Percentiles rank a stretch among this genome's conserved stretches.
These are phyloP conservation scores for Aplodontia rufa DNA, from an alignment of 2,113 vertebrate genomes.

Conservation along the genomic window DNA sequence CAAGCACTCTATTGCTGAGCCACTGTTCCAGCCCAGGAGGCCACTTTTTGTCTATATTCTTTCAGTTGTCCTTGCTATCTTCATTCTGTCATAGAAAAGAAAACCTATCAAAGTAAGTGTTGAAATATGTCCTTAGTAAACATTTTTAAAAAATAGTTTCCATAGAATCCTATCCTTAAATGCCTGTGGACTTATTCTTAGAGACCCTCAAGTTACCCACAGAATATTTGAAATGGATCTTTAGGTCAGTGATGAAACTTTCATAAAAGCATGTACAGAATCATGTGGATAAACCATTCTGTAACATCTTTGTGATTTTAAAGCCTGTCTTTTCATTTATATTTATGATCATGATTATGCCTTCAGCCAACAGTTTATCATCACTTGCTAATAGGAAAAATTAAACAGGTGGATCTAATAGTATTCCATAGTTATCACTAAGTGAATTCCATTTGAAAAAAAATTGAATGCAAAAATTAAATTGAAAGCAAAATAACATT, in stretches of 20 bases:
- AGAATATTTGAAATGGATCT: slow-evolving; percentile 9
- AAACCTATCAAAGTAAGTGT: background rate
- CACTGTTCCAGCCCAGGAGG: too few species aligned
- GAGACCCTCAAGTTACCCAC: background rate
- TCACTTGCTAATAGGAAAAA: background rate
- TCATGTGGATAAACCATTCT: background rate
- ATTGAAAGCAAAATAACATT: background rate
- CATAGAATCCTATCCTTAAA: background rate
- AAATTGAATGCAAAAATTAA: slow-evolving; percentile 2
- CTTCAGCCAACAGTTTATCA: slow-evolving; percentile 11
- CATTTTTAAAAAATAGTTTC: background rate
- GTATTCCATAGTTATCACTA: background rate
- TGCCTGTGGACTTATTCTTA: background rate
- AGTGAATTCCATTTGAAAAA: slow-evolving; percentile 1
- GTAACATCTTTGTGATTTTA: background rate
- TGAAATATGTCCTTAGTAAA: background rate
- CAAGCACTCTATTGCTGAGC: too few species aligned
- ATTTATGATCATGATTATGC: background rate
- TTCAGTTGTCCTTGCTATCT: background rate
- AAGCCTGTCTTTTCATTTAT: background rate
- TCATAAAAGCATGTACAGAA: background rate
- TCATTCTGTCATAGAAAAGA: background rate
- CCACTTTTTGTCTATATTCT: too few species aligned
- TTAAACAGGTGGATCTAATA: background rate
- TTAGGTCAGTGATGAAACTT: background rate